phyloP scores from a whole-genome alignment of 2,888 invertebrate genomes.

The Cheilosia soror region DNA sequence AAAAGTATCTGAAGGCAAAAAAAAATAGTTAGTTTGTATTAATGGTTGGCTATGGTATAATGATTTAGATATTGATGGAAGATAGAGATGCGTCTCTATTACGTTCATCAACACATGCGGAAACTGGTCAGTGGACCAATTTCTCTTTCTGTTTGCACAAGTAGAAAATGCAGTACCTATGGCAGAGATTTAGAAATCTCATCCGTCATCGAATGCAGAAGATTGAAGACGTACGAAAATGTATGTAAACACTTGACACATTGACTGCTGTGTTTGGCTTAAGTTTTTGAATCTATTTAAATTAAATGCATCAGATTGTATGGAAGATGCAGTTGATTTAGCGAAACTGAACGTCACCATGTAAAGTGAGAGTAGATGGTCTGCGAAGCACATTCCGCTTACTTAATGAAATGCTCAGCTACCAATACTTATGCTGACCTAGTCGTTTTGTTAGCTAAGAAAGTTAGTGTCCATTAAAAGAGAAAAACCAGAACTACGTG shows the following conservation, averaged over 20 bases:
- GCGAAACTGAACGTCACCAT: too few relatives aligned
- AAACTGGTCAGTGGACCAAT: conserved; percentile 71
- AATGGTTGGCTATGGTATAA: conserved; percentile 21
- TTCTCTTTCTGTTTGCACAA: conserved; percentile 73
- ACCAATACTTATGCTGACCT: neutral
- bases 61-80: conserved; percentile 27
- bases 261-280: neutral
- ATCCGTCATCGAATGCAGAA: conserved; percentile 47
- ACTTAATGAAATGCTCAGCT: neutral
- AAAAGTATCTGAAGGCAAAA: conserved; percentile 34
- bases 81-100: conserved; percentile 55
- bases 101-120: conserved; percentile 46
- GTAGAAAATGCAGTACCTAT: conserved; percentile 54
- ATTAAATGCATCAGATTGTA: neutral
- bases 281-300: neutral
- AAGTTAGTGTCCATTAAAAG: neutral
- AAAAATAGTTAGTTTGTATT: conserved; percentile 28
- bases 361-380: neutral
- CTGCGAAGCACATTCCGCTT: too few relatives aligned
- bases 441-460: neutral
- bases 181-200: conserved; percentile 58
- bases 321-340: too few relatives aligned
- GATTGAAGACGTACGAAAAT: conserved; percentile 46
- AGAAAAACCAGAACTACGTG: neutral
- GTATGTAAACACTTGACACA: conserved; percentile 39